Base-by-base conservation (phyloP, 2,888 invertebrate species). In the Eristalinus sepulchralis region DNA sequence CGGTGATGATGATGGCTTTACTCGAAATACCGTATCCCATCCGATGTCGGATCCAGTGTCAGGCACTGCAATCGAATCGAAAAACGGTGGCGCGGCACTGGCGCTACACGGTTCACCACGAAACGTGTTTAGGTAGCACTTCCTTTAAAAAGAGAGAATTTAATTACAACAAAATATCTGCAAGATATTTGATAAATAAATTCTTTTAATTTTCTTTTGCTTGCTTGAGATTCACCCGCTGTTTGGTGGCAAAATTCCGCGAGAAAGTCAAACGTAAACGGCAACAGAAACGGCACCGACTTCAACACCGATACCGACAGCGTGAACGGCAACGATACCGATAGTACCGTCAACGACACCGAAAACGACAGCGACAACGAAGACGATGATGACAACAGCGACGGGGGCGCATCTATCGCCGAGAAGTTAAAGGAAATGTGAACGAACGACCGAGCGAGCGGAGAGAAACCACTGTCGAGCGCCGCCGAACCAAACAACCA, bases 391-490 rank as follows among this genome's bases (percentile, higher is more conserved):
- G 64, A 83, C 76, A 71, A 72, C 75, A 34, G 31, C 47, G 47
- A 71, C 62, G 64, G 70, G 75, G 82, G 72, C 27, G 27, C 82
- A 87, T 87, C 83, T 77, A 53, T 82, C 71, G 27, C 27, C 70
- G 39, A 83, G 78, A 83, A 75, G 70, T 17, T 17, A 47, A 71
- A 82, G 76, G 77, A 88, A 88, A 88, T 86, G 88, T 88, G 88
- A 88, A 88, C 86, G 86, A 88, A 88, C 88, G 88, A 86, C 83
- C 86, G 81, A 88, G 82, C 84, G 82, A 88, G 83, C 78, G 83
- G 78, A 88, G 88, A 88, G 27, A 88, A 86, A 47, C 85, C 77
- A 86, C 86, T 78, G 73, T 57, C 64, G 73, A 78, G 60, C 60
- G 76, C 70, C 68, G 75, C 47, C n/a, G 71, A 66, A 78, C 72